Evolutionary conservation across 2,113 vertebrate species (phyloP).

Genomic region (Oreochromis niloticus): DNA sequence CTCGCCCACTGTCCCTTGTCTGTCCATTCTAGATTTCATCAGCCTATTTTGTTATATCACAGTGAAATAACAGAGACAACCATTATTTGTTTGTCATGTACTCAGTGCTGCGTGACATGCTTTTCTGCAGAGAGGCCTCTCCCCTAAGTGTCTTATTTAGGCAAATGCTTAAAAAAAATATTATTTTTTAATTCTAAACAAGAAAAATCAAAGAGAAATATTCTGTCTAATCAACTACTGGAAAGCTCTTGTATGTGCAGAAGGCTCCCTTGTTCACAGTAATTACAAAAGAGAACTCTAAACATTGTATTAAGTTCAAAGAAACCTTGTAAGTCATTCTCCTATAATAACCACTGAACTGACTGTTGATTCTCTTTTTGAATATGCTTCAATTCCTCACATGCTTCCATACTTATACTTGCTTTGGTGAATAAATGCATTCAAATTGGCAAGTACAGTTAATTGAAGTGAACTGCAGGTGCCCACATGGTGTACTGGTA

Average conservation of each 20-base stretch:
- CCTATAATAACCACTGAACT: not conserved
- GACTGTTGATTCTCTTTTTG: not conserved
- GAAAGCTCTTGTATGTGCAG: not conserved
- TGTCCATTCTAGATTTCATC: not conserved
- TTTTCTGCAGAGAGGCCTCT: not conserved
- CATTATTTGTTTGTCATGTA: not conserved
- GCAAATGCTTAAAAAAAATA: fast-evolving
- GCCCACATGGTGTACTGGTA: not conserved
- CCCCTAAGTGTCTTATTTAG: not conserved
- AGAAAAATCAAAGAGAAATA: not conserved
- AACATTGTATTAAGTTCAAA: not conserved
- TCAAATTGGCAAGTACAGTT: not conserved
- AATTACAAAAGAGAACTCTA: not conserved
- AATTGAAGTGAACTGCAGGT: not conserved
- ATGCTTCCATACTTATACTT: not conserved
- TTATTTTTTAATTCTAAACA: not conserved
- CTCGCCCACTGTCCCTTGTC: not conserved
- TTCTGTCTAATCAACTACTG: not conserved
- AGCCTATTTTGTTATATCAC: not conserved
- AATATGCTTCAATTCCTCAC: not conserved
- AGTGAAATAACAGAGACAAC: not conserved
- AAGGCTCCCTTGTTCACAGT: not conserved
- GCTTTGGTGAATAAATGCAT: not conserved
- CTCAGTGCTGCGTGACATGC: not conserved
- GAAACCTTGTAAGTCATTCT: not conserved